These are phyloP conservation scores for Poeciliopsis prolifica DNA, from an alignment of 2,113 vertebrate species.

Conservation along the genomic window DNA sequence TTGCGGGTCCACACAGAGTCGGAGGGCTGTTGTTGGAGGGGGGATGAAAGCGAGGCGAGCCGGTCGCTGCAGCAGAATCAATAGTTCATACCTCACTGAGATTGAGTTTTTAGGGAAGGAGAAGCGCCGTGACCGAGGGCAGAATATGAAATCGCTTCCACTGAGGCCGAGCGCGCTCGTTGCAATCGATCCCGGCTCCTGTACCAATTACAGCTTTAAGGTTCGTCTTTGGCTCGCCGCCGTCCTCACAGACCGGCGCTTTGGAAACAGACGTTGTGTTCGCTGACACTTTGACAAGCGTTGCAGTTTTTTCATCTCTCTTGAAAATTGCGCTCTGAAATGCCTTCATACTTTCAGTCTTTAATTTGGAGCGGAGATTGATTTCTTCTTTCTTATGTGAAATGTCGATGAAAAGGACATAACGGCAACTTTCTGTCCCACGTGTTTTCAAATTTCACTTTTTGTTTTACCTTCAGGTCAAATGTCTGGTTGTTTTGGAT, in stretches of 20 bases:
- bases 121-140: conserved; percentile 56
- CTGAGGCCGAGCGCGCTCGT: conserved; percentile 23
- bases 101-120: conserved; percentile 73
- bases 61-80: conserved; percentile 65
- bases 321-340: conserved; percentile 56
- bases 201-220: conserved; percentile 73
- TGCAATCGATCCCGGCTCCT: conserved; percentile 61
- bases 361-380: conserved; percentile 59
- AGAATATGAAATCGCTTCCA: conserved; percentile 71
- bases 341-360: conserved; percentile 43
- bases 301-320: conserved; percentile 56
- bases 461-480: background rate
- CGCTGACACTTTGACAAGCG: conserved; percentile 60
- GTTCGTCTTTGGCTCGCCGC: conserved; percentile 59
- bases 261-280: conserved; percentile 67
- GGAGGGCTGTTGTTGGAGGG: conserved; percentile 6
- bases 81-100: conserved; percentile 74
- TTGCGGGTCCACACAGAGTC: conserved; percentile 62
- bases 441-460: background rate
- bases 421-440: conserved; percentile 8
- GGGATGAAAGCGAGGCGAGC: conserved; percentile 52
- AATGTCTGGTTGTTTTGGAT: background rate
- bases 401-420: conserved; percentile 32
- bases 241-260: conserved; percentile 60
- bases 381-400: conserved; percentile 31